phyloP scores from a whole-genome alignment of 2,113 vertebrate species.

The Sialia sialis region DNA sequence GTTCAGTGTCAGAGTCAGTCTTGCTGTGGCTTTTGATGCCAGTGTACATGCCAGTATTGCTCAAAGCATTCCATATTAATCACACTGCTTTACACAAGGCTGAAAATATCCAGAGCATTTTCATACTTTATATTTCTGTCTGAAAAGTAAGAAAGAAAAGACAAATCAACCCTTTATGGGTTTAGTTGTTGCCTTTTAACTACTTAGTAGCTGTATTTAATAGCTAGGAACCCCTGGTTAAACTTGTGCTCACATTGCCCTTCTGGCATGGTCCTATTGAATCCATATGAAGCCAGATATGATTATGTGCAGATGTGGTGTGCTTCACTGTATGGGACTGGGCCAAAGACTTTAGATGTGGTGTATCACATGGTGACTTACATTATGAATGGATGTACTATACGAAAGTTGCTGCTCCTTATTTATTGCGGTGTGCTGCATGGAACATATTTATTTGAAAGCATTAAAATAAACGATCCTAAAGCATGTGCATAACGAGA shows the following conservation, averaged over 20 bases:
- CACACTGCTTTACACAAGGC: slow-evolving; percentile 32
- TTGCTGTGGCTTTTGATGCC: slow-evolving; percentile 49
- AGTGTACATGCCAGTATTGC: slow-evolving; percentile 42
- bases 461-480: slow-evolving; percentile 81
- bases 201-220: slow-evolving; percentile 78
- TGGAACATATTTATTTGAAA: slow-evolving; percentile 83
- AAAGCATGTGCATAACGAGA: slow-evolving; percentile 78
- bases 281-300: slow-evolving; percentile 79
- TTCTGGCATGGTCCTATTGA: slow-evolving; percentile 77
- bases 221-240: slow-evolving; percentile 75
- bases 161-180: slow-evolving; percentile 61
- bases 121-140: slow-evolving; percentile 70
- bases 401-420: slow-evolving; percentile 74
- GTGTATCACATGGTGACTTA: slow-evolving; percentile 78
- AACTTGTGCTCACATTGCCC: slow-evolving; percentile 74
- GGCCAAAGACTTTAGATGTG: slow-evolving; percentile 76
- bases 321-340: slow-evolving; percentile 68
- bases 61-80: slow-evolving; percentile 22
- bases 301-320: slow-evolving; percentile 81
- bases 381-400: slow-evolving; percentile 80
- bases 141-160: slow-evolving; percentile 46
- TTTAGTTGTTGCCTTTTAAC: slow-evolving; percentile 78
- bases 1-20: slow-evolving; percentile 24
- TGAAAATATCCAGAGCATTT: slow-evolving; percentile 59
- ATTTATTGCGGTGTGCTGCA: slow-evolving; percentile 81